These are phyloP conservation scores for Drosophila borborema DNA, from an alignment of 2,888 invertebrate species.

Conservation along the genomic window DNA sequence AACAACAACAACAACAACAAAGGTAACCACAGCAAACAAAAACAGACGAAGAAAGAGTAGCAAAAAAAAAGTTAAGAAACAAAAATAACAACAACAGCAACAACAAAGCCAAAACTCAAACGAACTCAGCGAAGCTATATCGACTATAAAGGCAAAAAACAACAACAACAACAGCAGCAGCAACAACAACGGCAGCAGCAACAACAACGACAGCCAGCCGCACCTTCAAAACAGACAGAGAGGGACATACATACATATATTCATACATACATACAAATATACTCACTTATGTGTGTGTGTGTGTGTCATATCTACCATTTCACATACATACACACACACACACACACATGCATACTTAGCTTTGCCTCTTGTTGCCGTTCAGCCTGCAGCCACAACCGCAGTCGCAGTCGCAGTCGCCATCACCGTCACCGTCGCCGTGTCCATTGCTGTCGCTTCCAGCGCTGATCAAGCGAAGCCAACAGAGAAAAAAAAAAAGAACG, in stretches of 20 bases:
- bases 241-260: slow-evolving; percentile 7
- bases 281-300: neutral
- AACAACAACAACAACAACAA: slow-evolving; percentile 29
- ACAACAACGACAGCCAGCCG: slow-evolving; percentile 54
- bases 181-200: slow-evolving; percentile 11
- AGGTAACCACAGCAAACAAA: slow-evolving; percentile 62
- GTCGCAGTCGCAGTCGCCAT: neutral
- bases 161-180: slow-evolving; percentile 36
- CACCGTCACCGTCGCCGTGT: slow-evolving; percentile 7
- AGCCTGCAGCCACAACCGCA: slow-evolving; percentile 20
- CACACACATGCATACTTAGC: slow-evolving; percentile 16
- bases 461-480: slow-evolving; percentile 53
- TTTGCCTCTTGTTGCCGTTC: slow-evolving; percentile 39
- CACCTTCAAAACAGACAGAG: slow-evolving; percentile 64
- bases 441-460: slow-evolving; percentile 23
- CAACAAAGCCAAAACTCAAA: slow-evolving; percentile 44
- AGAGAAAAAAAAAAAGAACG: slow-evolving; percentile 11
- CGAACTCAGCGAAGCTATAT: slow-evolving; percentile 65
- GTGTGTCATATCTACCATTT: slow-evolving; percentile 42
- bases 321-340: slow-evolving; percentile 18
- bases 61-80: slow-evolving; percentile 42
- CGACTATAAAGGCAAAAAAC: slow-evolving; percentile 55
- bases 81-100: slow-evolving; percentile 29
- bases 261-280: slow-evolving; percentile 13
- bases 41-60: slow-evolving; percentile 57